phyloP scores from a whole-genome alignment of 2,888 invertebrate species.

The Philopedon plagiatum region DNA sequence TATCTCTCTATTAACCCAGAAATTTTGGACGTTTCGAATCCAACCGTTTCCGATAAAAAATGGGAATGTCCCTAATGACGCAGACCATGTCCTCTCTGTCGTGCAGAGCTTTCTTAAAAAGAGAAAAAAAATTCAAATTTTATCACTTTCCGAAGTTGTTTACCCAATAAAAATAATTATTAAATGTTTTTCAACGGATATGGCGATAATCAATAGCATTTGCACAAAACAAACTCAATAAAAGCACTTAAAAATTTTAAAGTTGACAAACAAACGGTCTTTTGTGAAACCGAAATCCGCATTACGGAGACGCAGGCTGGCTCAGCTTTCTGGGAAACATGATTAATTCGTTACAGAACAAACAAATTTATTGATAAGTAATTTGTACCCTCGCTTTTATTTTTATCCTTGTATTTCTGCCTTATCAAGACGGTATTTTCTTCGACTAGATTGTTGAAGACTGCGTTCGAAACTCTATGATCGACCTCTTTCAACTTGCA shows the following conservation, averaged over 20 bases:
- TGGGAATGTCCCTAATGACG: no score
- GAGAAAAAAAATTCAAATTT: no score
- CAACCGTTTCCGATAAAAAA: no score
- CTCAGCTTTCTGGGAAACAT: constrained; percentile 40
- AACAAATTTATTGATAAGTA: constrained; percentile 49
- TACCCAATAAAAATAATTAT: no score
- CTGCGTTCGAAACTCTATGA: constrained; percentile 12
- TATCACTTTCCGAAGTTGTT: no score
- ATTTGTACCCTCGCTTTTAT: constrained; percentile 43
- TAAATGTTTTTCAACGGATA: no score
- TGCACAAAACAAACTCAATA: constrained; percentile 10
- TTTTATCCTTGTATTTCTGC: constrained; percentile 40
- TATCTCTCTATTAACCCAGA: no score
- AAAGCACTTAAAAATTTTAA: constrained; percentile 21
- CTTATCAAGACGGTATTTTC: constrained; percentile 19
- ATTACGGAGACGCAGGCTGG: constrained; percentile 2
- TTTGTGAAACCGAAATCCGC: constrained; percentile 19
- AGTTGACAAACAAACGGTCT: constrained; percentile 15
- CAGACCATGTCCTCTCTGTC: no score
- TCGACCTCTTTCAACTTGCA: no score
- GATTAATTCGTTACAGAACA: constrained; percentile 50
- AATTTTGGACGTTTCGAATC: no score
- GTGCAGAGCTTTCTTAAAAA: no score
- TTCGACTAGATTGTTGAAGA: background rate
- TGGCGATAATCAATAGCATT: no score